Evolutionary conservation across 1,140 invertebrate genomes (phyloP).

Genomic region (Dreissena rostriformis): DNA sequence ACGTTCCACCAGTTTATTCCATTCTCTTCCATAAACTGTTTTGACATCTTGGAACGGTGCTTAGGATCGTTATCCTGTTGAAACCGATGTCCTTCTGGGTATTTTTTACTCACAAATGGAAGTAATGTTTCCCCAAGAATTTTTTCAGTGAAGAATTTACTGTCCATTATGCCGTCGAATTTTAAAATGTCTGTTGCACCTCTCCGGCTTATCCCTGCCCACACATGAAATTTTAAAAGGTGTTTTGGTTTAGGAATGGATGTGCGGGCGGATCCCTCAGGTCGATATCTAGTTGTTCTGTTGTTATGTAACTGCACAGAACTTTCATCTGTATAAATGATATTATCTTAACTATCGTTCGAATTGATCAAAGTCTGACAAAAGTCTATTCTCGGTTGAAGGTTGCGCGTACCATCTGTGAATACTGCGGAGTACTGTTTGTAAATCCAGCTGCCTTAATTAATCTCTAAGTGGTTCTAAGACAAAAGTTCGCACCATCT

Average conservation of each 20-base stretch:
- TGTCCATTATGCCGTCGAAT: constrained; percentile 39
- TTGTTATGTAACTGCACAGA: constrained; percentile 13
- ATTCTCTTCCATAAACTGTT: constrained; percentile 33
- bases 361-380: too few relatives aligned
- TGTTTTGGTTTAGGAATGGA: not conserved
- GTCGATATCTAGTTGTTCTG: not conserved
- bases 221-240: too few relatives aligned
- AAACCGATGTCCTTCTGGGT: constrained; percentile 27
- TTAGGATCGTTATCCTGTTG: constrained; percentile 48
- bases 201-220: too few relatives aligned
- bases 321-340: constrained; percentile 6
- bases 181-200: too few relatives aligned
- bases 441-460: too few relatives aligned
- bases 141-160: not conserved
- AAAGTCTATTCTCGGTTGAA: too few relatives aligned
- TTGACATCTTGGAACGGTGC: constrained; percentile 3
- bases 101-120: not conserved
- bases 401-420: too few relatives aligned
- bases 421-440: too few relatives aligned
- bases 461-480: too few relatives aligned
- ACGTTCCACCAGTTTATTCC: constrained; percentile 46
- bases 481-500: too few relatives aligned
- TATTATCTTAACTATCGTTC: not conserved
- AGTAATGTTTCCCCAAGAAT: not conserved
- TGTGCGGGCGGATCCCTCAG: not conserved